phyloP scores from a whole-genome alignment of 2,113 vertebrate genomes.

The Varanus salvator region DNA sequence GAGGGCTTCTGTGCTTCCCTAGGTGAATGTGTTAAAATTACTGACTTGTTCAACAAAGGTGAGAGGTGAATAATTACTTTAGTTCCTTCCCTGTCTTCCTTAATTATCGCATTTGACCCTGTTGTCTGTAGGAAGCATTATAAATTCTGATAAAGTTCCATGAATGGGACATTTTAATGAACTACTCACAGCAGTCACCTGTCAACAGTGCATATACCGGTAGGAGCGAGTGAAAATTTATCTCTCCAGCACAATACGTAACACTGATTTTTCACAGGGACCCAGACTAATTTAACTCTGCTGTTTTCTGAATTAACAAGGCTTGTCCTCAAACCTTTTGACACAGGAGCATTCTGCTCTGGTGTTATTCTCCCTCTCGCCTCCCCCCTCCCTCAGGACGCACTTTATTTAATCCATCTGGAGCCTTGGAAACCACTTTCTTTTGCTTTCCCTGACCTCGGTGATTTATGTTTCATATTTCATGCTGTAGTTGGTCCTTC shows the following conservation, averaged over 20 bases:
- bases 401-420: conserved; percentile 75
- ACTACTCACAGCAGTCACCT: conserved; percentile 78
- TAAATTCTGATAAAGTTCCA: conserved; percentile 82
- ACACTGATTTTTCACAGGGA: conserved; percentile 67
- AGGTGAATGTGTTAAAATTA: conserved; percentile 48
- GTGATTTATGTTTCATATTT: conserved; percentile 72
- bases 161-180: conserved; percentile 82
- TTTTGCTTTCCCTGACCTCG: conserved; percentile 63
- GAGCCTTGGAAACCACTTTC: conserved; percentile 69
- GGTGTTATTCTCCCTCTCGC: conserved; percentile 67
- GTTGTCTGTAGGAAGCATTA: conserved; percentile 74
- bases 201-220: conserved; percentile 70
- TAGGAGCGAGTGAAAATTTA: conserved; percentile 75
- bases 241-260: conserved; percentile 74
- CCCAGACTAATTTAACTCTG: conserved; percentile 77
- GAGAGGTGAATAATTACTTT: conserved; percentile 72
- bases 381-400: conserved; percentile 71
- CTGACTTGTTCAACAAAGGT: conserved; percentile 64
- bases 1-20: neutral
- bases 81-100: conserved; percentile 62
- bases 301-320: conserved; percentile 79
- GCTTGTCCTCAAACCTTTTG: conserved; percentile 76
- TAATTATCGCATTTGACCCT: conserved; percentile 79
- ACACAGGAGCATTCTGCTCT: conserved; percentile 72
- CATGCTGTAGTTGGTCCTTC: conserved; percentile 64